Percentiles rank a stretch among this genome's conserved stretches.
phyloP scores from a whole-genome alignment of 2,797 vertebrate species.

The Xiphophorus birchmanni region DNA sequence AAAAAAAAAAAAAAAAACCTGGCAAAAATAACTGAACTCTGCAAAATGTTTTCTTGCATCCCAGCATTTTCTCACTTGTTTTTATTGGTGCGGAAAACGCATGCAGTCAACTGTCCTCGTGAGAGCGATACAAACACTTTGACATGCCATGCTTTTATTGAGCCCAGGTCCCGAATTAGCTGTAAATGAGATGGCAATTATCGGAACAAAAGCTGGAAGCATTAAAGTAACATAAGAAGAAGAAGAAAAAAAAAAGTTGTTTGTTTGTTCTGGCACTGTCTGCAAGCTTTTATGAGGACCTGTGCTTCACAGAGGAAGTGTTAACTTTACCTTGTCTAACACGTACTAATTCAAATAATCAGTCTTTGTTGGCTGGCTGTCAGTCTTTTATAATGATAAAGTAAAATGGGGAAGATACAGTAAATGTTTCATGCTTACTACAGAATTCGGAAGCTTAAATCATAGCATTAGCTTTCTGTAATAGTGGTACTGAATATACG shows the following conservation, averaged over 20 bases:
- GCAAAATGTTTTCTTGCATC: neutral
- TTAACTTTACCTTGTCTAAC: constrained; percentile 61
- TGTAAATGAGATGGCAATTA: constrained; percentile 79
- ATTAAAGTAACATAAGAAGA: constrained; percentile 57
- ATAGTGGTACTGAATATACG: neutral
- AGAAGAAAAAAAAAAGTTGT: constrained; percentile 56
- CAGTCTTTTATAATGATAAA: constrained; percentile 56
- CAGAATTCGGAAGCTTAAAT: neutral
- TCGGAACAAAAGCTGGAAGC: constrained; percentile 75
- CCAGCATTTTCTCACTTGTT: neutral
- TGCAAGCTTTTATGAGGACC: constrained; percentile 49
- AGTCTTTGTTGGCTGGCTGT: constrained; percentile 63
- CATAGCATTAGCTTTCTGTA: neutral
- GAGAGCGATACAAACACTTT: constrained; percentile 64
- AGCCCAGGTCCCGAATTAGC: constrained; percentile 79
- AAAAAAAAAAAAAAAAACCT: neutral
- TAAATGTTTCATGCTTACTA: neutral
- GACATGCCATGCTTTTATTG: constrained; percentile 75
- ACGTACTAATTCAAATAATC: constrained; percentile 70
- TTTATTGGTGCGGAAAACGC: neutral
- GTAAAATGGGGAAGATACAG: constrained; percentile 40
- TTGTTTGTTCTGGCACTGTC: constrained; percentile 73
- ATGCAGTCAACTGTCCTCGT: constrained; percentile 32
- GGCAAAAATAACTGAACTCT: neutral
- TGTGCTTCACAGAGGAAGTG: constrained; percentile 50